Evolutionary conservation across 2,797 vertebrate species (phyloP).

Genomic region (Leptodactylus fallax): DNA sequence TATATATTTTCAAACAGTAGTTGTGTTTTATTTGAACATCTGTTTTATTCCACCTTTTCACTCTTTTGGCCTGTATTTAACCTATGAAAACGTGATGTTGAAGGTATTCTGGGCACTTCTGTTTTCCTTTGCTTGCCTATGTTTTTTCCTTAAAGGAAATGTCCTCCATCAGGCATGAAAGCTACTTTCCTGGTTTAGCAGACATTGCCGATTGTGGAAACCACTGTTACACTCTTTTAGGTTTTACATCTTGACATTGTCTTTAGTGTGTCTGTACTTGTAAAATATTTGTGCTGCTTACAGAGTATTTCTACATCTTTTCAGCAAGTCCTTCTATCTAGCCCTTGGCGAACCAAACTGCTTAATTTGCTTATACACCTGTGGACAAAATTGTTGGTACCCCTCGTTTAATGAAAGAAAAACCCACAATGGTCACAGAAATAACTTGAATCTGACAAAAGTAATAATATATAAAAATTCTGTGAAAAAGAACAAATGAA

Average conservation of each 20-base stretch:
- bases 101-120: conserved; percentile 70
- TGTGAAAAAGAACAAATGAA: too few relatives aligned
- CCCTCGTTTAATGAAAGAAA: too few relatives aligned
- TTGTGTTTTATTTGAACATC: conserved; percentile 28
- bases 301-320: background rate
- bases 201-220: conserved; percentile 48
- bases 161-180: conserved; percentile 57
- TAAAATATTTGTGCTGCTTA: background rate
- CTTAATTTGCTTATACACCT: too few relatives aligned
- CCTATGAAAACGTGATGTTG: conserved; percentile 73
- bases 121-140: conserved; percentile 76
- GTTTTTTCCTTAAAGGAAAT: conserved; percentile 80
- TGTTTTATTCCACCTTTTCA: conserved; percentile 66
- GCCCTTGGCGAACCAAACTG: background rate
- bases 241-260: background rate
- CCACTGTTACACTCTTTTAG: background rate
- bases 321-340: background rate
- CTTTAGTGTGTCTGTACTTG: background rate
- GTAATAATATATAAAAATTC: too few relatives aligned
- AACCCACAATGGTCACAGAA: too few relatives aligned
- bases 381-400: too few relatives aligned
- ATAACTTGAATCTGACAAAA: too few relatives aligned
- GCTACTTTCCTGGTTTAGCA: conserved; percentile 58
- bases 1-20: background rate
- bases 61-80: conserved; percentile 73